These are phyloP conservation scores for Xanthorhoe designata DNA, from an alignment of 2,888 invertebrate genomes.

Conservation along the genomic window DNA sequence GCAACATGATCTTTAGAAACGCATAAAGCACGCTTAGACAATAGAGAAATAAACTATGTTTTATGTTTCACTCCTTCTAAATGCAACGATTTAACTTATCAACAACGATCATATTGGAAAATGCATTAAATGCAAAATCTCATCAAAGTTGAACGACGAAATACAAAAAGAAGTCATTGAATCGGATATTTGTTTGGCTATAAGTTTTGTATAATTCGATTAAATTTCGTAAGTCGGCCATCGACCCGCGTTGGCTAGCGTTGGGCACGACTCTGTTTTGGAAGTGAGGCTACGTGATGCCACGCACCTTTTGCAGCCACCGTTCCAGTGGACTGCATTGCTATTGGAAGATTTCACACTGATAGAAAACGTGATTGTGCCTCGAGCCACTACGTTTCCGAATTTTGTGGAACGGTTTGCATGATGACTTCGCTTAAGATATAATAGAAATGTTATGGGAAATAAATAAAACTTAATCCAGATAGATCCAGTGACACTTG, in stretches of 20 bases:
- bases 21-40: conserved; percentile 69
- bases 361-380: conserved; percentile 75
- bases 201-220: conserved; percentile 70
- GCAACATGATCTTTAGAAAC: conserved; percentile 42
- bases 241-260: conserved; percentile 62
- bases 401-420: conserved; percentile 64
- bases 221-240: conserved; percentile 69
- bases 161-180: conserved; percentile 52
- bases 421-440: conserved; percentile 49
- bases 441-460: conserved; percentile 24
- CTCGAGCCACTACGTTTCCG: conserved; percentile 64
- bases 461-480: background rate
- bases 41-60: conserved; percentile 77
- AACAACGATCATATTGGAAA: conserved; percentile 6
- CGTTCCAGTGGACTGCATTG: conserved; percentile 70
- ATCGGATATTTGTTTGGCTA: conserved; percentile 59
- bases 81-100: conserved; percentile 42
- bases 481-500: background rate
- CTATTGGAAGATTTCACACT: conserved; percentile 73
- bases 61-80: conserved; percentile 67
- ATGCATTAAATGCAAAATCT: conserved; percentile 5
- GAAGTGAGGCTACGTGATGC: conserved; percentile 73
- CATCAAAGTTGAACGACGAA: conserved; percentile 52
- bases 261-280: conserved; percentile 66
- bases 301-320: conserved; percentile 69